Evolutionary conservation across 1,140 invertebrate species (phyloP).

Genomic region (Drosophila nannoptera): DNA sequence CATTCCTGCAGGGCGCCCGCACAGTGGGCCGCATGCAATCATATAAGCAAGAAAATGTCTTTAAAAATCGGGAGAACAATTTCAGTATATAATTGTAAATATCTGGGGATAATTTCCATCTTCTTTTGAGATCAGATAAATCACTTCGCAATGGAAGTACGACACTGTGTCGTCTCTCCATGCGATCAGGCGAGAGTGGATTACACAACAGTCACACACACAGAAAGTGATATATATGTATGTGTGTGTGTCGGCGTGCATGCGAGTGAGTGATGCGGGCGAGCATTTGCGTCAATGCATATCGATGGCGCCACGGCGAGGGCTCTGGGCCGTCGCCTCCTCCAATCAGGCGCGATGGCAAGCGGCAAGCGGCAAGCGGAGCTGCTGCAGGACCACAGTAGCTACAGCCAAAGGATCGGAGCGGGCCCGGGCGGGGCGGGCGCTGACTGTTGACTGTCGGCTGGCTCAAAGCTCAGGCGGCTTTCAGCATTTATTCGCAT

Average conservation of each 20-base stretch:
- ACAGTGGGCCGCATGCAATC: conserved; percentile 6
- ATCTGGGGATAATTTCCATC: too few species aligned
- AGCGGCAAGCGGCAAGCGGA: conserved; percentile 40
- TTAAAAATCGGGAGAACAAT: neutral
- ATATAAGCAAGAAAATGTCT: neutral
- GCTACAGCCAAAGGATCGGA: conserved; percentile 55
- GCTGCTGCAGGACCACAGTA: conserved; percentile 25
- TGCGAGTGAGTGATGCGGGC: conserved; percentile 33
- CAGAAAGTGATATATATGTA: conserved; percentile 27
- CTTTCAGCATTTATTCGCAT: conserved; percentile 76
- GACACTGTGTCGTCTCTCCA: neutral
- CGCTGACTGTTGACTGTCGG: conserved; percentile 35
- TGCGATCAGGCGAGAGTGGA: conserved; percentile 56
- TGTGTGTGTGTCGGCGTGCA: conserved; percentile 9
- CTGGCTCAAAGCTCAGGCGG: conserved; percentile 53
- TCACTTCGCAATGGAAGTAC: too few species aligned
- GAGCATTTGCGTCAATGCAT: conserved; percentile 66
- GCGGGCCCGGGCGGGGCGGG: conserved; percentile 1
- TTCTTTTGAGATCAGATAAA: too few species aligned
- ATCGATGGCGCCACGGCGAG: conserved; percentile 49
- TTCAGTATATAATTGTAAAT: too few species aligned
- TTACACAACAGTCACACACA: conserved; percentile 54
- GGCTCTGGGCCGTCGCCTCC: conserved; percentile 5
- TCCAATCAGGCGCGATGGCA: conserved; percentile 12
- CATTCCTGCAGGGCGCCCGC: conserved; percentile 34